Base-by-base conservation (phyloP, 2,888 invertebrate species). In the Tenthredo scrophulariae region DNA sequence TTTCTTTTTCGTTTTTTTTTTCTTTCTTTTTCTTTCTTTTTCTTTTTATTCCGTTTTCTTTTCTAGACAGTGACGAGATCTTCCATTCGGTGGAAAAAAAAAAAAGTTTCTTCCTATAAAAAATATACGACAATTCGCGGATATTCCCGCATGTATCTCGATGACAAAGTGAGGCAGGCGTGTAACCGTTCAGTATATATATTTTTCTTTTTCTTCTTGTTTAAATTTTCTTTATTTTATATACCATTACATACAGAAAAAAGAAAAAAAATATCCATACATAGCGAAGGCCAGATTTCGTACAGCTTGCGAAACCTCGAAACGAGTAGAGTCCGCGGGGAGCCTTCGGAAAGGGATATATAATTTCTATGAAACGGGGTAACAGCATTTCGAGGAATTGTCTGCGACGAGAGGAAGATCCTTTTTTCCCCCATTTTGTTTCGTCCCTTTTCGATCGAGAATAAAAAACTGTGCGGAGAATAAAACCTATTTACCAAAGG, bases 331-430 rank as follows among this genome's bases (percentile, higher is more conserved):
- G 9, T 13, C 62, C 26, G 62, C 62, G 62, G 62, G 62, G 62
- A 62, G 62, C 22, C 62, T 62, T 62, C 62, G 62, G 62, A 26
- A 62, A 62, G 26, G 62, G 62, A 62, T 62, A 62, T 62, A 62
- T 62, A 62, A 62, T 62, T 62, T 62, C 62, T 62, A 26, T 13
- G 62, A 5, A 62, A 62, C 62, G 62, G 13, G 62, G 62, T 62
- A 62, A 62, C 62, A 26, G 62, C 26, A 26, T 62, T 62, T 62
- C 26, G 26, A 26, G 62, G 26, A 62, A 62, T 62, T 26, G 62
- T 62, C 62, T 26, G 2, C 26, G 26, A 26, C 13, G 62, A 62
- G 62, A 26, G 26, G 26, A 13, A 26, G 22, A 26, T 62, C 22
- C 26, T 62, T 62, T 62, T 62, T 62, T 26, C 22, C 62, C 62